Evolutionary conservation across 2,888 invertebrate genomes (phyloP).

Genomic region (Pyrgus malvae): DNA sequence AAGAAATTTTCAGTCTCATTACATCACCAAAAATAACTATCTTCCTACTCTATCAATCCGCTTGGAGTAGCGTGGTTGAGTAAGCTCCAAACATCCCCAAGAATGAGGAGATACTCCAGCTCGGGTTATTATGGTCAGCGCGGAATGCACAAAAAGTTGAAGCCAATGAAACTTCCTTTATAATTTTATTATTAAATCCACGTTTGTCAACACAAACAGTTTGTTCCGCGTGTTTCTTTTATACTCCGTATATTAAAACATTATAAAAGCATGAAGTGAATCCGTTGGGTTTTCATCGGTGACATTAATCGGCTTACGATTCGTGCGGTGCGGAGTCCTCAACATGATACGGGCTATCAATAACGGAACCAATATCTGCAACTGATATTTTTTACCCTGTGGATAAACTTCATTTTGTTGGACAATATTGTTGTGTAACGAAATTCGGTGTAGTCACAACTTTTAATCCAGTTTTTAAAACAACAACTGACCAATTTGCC

Average conservation of each 20-base stretch:
- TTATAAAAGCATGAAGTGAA: conserved; percentile 3
- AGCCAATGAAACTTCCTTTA: no score
- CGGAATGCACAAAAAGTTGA: no score
- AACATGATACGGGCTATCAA: conserved; percentile 2
- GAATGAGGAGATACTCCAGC: no score
- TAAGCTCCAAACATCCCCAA: no score
- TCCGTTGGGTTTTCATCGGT: conserved; percentile 7
- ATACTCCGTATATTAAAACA: not conserved
- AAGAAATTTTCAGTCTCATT: no score
- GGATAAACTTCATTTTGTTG: not conserved
- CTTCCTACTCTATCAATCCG: no score
- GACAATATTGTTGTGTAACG: not conserved
- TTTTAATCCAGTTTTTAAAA: not conserved
- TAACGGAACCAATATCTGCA: conserved; percentile 13
- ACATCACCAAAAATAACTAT: no score
- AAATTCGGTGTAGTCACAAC: not conserved
- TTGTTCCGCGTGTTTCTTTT: not conserved
- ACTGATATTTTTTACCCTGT: not conserved
- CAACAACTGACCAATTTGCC: no score
- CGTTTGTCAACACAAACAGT: no score
- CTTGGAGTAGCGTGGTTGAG: no score
- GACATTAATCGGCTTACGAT: conserved; percentile 16
- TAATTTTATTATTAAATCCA: no score
- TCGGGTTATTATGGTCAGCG: no score
- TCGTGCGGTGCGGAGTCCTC: not conserved